These are phyloP conservation scores for Taeniopygia guttata DNA, from an alignment of 2,797 vertebrate species.

Conservation along the genomic window DNA sequence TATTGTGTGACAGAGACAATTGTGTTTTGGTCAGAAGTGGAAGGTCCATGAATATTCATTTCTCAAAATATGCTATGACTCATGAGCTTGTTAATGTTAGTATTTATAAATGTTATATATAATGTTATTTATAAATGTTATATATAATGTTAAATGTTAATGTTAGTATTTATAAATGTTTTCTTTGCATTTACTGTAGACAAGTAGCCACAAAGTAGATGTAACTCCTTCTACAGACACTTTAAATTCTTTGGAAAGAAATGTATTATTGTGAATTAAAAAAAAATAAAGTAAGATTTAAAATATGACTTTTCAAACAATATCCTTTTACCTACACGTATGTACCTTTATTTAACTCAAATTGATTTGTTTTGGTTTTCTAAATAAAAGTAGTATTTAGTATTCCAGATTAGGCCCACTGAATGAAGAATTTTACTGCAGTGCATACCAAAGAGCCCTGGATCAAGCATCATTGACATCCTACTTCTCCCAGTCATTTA, in stretches of 20 bases:
- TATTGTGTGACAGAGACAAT: background rate
- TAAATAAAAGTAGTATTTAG: background rate
- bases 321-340: background rate
- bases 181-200: background rate
- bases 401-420: background rate
- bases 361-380: background rate
- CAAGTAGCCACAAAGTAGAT: background rate
- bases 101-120: too few species aligned
- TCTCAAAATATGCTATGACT: background rate
- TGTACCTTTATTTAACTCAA: background rate
- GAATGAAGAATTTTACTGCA: background rate
- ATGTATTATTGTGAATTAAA: background rate
- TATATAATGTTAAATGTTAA: too few species aligned
- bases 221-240: background rate
- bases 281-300: background rate
- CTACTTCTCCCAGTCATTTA: background rate
- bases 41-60: background rate
- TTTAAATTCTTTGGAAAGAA: background rate
- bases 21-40: background rate
- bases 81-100: background rate
- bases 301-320: background rate
- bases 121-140: too few species aligned
- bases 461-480: background rate
- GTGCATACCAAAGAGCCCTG: background rate
- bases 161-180: background rate